These are phyloP conservation scores for Troides oblongomaculatus DNA, from an alignment of 2,888 invertebrate genomes.

Conservation along the genomic window DNA sequence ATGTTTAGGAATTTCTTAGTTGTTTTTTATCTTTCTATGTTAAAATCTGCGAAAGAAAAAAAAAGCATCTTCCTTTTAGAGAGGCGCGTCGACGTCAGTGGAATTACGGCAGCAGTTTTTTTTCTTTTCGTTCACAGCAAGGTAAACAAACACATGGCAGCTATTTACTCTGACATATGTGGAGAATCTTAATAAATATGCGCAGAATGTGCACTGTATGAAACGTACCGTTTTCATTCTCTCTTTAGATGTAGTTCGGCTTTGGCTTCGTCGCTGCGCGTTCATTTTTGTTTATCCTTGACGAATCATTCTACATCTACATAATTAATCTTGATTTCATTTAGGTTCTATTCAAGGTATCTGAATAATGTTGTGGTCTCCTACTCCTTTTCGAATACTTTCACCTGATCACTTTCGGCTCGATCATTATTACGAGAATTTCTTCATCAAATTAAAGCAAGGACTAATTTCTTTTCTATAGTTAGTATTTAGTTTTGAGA, in stretches of 20 bases:
- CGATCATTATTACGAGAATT: no score
- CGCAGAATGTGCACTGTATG: not conserved
- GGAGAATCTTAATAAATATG: constrained; percentile 2
- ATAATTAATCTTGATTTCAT: no score
- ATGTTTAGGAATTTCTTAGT: not conserved
- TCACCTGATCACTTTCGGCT: no score
- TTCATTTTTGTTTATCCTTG: not conserved
- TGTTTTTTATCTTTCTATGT: not conserved
- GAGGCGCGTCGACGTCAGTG: constrained; percentile 2
- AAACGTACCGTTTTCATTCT: not conserved
- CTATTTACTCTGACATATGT: constrained; percentile 6
- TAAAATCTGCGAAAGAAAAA: constrained; percentile 9
- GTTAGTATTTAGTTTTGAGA: no score
- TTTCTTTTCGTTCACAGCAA: constrained; percentile 12
- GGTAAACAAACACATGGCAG: constrained; percentile 7
- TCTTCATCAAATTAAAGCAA: no score
- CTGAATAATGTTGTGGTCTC: no score
- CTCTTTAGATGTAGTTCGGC: not conserved
- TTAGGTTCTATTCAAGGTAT: no score
- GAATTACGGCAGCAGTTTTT: constrained; percentile 15
- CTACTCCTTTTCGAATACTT: no score
- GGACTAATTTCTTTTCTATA: no score
- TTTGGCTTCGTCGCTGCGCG: not conserved
- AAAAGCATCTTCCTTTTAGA: constrained; percentile 4
- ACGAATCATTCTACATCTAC: not conserved